These are phyloP conservation scores for Ceratina japonica DNA, from an alignment of 1,140 invertebrate genomes.

Conservation along the genomic window DNA sequence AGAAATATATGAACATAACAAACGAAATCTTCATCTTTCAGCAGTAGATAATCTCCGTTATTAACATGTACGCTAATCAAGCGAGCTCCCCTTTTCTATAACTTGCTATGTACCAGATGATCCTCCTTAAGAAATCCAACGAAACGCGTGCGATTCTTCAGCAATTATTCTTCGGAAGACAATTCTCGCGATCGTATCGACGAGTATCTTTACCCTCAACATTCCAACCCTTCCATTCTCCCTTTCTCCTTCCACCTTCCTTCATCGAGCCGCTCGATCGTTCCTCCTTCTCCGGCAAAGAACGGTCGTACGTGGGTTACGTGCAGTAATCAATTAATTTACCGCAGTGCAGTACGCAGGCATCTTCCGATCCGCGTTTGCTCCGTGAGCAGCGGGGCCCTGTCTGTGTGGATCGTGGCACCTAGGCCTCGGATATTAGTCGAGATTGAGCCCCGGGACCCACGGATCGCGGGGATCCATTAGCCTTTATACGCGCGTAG, in stretches of 20 bases:
- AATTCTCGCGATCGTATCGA: too few relatives aligned
- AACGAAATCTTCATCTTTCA: too few relatives aligned
- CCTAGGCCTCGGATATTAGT: conserved; percentile 70
- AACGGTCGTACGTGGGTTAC: conserved; percentile 57
- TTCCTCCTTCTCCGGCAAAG: conserved; percentile 41
- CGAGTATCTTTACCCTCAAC: background rate
- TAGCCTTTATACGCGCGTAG: conserved; percentile 75
- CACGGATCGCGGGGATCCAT: conserved; percentile 71
- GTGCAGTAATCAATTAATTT: conserved; percentile 66
- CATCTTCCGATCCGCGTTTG: conserved; percentile 32
- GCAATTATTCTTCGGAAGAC: too few relatives aligned
- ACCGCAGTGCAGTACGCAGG: conserved; percentile 60
- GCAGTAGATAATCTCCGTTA: too few relatives aligned
- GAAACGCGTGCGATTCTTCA: background rate
- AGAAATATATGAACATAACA: too few relatives aligned
- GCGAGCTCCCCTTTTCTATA: too few relatives aligned
- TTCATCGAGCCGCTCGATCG: conserved; percentile 4
- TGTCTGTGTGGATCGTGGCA: conserved; percentile 11
- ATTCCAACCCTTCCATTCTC: background rate
- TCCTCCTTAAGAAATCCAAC: background rate
- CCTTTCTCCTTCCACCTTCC: background rate
- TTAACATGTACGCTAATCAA: too few relatives aligned
- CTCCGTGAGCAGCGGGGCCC: conserved; percentile 23
- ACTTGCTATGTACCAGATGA: too few relatives aligned
- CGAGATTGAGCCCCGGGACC: conserved; percentile 70